Evolutionary conservation across 2,888 invertebrate species (phyloP).

Genomic region (Hyppa rectilinea): DNA sequence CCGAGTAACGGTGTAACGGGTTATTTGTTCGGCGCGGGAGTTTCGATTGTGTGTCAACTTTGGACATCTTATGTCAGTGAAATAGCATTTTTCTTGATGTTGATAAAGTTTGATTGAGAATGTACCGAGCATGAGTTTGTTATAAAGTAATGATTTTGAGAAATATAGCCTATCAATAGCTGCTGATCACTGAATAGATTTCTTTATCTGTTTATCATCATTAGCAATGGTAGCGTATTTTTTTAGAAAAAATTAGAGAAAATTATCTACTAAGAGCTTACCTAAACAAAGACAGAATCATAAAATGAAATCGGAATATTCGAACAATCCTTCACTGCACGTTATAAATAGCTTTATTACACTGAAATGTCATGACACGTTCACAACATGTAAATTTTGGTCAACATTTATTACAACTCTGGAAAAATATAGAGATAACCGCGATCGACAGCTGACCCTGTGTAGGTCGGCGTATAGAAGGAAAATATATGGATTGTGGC

Average conservation of each 20-base stretch:
- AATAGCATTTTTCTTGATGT: conserved; percentile 8
- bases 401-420: conserved; percentile 24
- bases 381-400: conserved; percentile 23
- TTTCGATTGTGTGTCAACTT: conserved; percentile 40
- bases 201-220: background rate
- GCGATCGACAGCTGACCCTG: conserved; percentile 74
- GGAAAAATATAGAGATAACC: conserved; percentile 51
- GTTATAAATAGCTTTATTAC: conserved; percentile 49
- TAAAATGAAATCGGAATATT: conserved; percentile 44
- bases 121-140: background rate
- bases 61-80: conserved; percentile 19
- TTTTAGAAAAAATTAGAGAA: background rate
- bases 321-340: conserved; percentile 61
- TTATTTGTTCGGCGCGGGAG: conserved; percentile 59
- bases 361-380: conserved; percentile 40
- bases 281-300: conserved; percentile 48
- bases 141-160: background rate
- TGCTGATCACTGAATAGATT: background rate
- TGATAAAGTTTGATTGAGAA: background rate
- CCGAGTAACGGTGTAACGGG: conserved; percentile 67
- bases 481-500: conserved; percentile 71
- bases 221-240: background rate
- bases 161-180: background rate
- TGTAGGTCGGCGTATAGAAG: conserved; percentile 75
- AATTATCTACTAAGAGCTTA: conserved; percentile 40